These are phyloP conservation scores for Hippasteria phrygiana DNA, from an alignment of 53 echinoderm and acorn worm genomes.

Conservation along the genomic window DNA sequence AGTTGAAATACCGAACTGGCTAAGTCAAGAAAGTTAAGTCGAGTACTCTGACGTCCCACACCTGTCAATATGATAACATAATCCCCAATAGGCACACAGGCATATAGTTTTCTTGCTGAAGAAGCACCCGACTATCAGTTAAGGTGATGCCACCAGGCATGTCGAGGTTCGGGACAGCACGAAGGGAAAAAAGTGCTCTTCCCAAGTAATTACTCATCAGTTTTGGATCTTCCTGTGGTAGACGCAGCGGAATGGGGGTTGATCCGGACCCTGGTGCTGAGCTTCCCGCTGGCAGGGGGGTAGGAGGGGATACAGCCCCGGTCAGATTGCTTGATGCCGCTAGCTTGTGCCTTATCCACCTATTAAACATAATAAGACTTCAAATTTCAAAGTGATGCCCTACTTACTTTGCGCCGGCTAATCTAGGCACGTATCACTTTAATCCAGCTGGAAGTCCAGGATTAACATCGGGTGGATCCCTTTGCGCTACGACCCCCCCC, in stretches of 20 bases:
- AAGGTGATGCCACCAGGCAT: conserved; percentile 1
- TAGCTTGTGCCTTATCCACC: not conserved
- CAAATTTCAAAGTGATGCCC: conserved; percentile 4
- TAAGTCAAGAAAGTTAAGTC: too few relatives aligned
- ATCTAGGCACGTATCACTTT: not conserved
- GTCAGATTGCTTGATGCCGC: not conserved
- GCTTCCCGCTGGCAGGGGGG: not conserved
- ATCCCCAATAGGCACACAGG: too few relatives aligned
- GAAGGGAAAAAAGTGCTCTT: not conserved
- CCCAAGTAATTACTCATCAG: not conserved
- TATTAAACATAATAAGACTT: not conserved
- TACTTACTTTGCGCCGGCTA: not conserved
- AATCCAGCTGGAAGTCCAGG: not conserved
- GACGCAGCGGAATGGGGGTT: not conserved
- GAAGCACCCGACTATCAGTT: too few relatives aligned
- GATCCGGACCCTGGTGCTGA: not conserved
- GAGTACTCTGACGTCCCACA: too few relatives aligned
- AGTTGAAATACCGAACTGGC: too few relatives aligned
- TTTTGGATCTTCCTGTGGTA: conserved; percentile 22
- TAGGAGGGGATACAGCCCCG: not conserved
- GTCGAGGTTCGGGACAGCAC: not conserved
- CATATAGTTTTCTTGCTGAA: too few relatives aligned
- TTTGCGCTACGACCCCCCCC: not conserved
- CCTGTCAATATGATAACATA: too few relatives aligned
- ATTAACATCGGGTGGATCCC: not conserved